phyloP scores from a whole-genome alignment of 2,797 vertebrate species.

The Salmo trutta region DNA sequence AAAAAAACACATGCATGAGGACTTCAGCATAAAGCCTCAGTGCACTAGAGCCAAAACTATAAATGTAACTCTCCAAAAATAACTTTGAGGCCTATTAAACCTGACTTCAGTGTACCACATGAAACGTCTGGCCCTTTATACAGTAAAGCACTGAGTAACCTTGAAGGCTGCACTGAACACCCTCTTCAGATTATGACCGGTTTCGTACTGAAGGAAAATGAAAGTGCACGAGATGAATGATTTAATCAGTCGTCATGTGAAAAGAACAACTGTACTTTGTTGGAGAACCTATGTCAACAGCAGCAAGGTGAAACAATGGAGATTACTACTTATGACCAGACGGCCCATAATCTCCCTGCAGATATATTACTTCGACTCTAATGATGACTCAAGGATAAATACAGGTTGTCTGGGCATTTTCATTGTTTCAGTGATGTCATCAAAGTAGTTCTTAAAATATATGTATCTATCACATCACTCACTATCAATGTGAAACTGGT shows the following conservation, averaged over 20 bases:
- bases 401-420: background rate
- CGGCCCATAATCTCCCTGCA: slow-evolving; percentile 41
- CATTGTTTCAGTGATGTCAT: slow-evolving; percentile 20
- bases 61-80: background rate
- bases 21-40: background rate
- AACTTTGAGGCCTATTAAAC: background rate
- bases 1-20: background rate
- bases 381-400: slow-evolving; percentile 10
- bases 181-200: slow-evolving; percentile 11
- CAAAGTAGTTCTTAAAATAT: background rate
- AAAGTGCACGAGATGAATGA: slow-evolving; percentile 26
- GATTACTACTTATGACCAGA: slow-evolving; percentile 42
- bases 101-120: background rate
- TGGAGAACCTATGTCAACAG: slow-evolving; percentile 47
- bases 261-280: slow-evolving; percentile 46
- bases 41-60: too few relatives aligned
- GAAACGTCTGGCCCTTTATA: background rate
- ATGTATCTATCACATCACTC: background rate
- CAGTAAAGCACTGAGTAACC: slow-evolving; percentile 16
- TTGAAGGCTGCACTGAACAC: slow-evolving; percentile 38
- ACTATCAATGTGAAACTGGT: background rate
- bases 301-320: slow-evolving; percentile 51
- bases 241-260: slow-evolving; percentile 38
- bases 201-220: slow-evolving; percentile 45
- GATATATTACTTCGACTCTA: slow-evolving; percentile 48